These are phyloP conservation scores for Chaetodon trifasciatus DNA, from an alignment of 2,797 vertebrate species.

Conservation along the genomic window DNA sequence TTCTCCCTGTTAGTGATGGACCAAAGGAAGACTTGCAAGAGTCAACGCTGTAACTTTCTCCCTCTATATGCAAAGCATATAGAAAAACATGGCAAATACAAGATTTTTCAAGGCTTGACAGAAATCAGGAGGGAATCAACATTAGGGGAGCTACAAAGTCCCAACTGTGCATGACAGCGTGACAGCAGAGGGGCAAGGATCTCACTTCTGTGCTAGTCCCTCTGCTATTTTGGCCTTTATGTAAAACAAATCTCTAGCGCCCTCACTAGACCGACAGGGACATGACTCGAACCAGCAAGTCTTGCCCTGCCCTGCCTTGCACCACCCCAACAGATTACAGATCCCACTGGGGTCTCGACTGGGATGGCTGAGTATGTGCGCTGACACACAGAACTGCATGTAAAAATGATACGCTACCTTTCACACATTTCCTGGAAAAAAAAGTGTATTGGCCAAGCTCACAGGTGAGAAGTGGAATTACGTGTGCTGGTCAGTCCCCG, in stretches of 20 bases:
- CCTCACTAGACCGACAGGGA: slow-evolving; percentile 65
- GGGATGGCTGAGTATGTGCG: slow-evolving; percentile 58
- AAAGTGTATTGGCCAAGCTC: slow-evolving; percentile 16
- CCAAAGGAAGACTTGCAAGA: slow-evolving; percentile 78
- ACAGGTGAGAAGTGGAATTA: slow-evolving; percentile 49
- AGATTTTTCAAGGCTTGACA: slow-evolving; percentile 44
- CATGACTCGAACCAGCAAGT: slow-evolving; percentile 82
- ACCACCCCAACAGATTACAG: slow-evolving; percentile 49
- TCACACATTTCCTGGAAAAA: slow-evolving; percentile 37
- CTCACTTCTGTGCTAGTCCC: slow-evolving; percentile 29
- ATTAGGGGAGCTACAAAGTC: slow-evolving; percentile 47
- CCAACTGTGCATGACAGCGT: slow-evolving; percentile 45
- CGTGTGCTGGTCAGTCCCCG: slow-evolving; percentile 36
- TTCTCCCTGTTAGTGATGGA: slow-evolving; percentile 74
- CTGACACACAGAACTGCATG: slow-evolving; percentile 50
- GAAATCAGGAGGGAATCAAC: slow-evolving; percentile 55
- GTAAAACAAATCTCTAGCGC: slow-evolving; percentile 72
- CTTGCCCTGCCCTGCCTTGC: slow-evolving; percentile 54
- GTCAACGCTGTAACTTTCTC: slow-evolving; percentile 50
- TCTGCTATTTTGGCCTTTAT: slow-evolving; percentile 41
- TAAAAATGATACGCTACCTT: slow-evolving; percentile 56
- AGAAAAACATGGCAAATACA: slow-evolving; percentile 36
- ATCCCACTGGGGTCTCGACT: slow-evolving; percentile 46
- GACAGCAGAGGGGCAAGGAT: slow-evolving; percentile 25
- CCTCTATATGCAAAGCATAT: slow-evolving; percentile 50